Evolutionary conservation across 1,140 invertebrate genomes (phyloP).

Genomic region (Drosophila funebris): DNA sequence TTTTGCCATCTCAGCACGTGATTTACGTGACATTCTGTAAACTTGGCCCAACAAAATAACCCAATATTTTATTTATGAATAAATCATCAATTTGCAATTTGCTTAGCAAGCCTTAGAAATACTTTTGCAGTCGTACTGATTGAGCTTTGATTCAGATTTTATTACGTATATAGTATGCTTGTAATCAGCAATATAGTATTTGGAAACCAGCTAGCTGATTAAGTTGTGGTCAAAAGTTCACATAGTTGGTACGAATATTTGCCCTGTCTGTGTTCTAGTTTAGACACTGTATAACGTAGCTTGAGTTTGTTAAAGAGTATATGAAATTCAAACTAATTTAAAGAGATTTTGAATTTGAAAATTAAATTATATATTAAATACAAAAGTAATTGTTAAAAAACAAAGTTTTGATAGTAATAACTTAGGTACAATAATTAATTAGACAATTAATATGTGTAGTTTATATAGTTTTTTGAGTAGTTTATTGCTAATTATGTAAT

Average conservation of each 20-base stretch:
- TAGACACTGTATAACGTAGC: background rate
- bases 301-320: too few species aligned
- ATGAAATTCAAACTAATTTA: too few species aligned
- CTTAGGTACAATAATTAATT: too few species aligned
- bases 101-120: conserved; percentile 10
- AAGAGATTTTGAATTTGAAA: too few species aligned
- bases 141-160: conserved; percentile 19
- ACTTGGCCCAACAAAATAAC: conserved; percentile 33
- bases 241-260: background rate
- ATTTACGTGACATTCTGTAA: conserved; percentile 70
- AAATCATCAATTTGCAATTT: conserved; percentile 60
- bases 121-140: conserved; percentile 24
- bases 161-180: conserved; percentile 22
- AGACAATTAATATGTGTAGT: too few species aligned
- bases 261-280: background rate
- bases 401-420: too few species aligned
- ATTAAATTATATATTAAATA: too few species aligned
- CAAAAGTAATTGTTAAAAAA: too few species aligned
- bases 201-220: conserved; percentile 20
- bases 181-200: background rate
- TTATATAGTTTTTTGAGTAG: too few species aligned
- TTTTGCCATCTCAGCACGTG: conserved; percentile 37
- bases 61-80: conserved; percentile 21
- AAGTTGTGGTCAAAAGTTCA: conserved; percentile 4
- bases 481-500: too few species aligned